Evolutionary conservation across 1,140 invertebrate genomes (phyloP), one percentile per base, ranked within the genome.

Genomic region (Phymastichus coffea): DNA sequence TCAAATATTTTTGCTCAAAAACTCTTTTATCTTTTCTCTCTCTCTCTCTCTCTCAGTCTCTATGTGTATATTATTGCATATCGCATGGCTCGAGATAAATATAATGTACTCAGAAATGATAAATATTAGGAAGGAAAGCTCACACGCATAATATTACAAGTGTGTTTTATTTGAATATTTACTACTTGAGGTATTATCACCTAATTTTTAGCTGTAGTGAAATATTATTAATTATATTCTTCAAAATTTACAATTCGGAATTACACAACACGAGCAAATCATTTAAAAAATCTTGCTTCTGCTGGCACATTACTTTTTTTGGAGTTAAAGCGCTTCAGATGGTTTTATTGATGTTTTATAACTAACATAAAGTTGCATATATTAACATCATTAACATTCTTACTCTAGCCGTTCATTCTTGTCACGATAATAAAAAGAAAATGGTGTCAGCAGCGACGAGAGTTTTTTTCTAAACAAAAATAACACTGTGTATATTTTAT

Each of bases 21-120:
- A n/a, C n/a, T n/a, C n/a, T n/a, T n/a, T n/a, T n/a, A n/a, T n/a
- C n/a, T n/a, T n/a, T n/a, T n/a, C n/a, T n/a, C n/a, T n/a, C n/a
- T n/a, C n/a, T n/a, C n/a, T n/a, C n/a, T n/a, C n/a, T n/a, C n/a
- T n/a, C n/a, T n/a, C n/a, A n/a, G n/a, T n/a, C n/a, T n/a, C n/a
- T n/a, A 55, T 28, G 22, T 28, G 15, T 41, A 40, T 52, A 43
- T 22, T 51, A 41, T 20, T 6, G 25, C 17, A 20, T 58, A 51
- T 56, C 26, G 56, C 56, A 58, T 58, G 56, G 26, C 47, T 49
- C 23, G 28, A 51, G 56, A 51, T 23, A 58, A n/a, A n/a, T n/a
- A 35, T 12, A 41, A 43, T 58, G 46, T 51, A 38, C 47, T 57
- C 14, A 40, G n/a, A 28, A 57, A 38, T 38, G 9, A 46, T 46